phyloP scores from a whole-genome alignment of 2,888 invertebrate genomes.

The Nasonovia ribisnigri region DNA sequence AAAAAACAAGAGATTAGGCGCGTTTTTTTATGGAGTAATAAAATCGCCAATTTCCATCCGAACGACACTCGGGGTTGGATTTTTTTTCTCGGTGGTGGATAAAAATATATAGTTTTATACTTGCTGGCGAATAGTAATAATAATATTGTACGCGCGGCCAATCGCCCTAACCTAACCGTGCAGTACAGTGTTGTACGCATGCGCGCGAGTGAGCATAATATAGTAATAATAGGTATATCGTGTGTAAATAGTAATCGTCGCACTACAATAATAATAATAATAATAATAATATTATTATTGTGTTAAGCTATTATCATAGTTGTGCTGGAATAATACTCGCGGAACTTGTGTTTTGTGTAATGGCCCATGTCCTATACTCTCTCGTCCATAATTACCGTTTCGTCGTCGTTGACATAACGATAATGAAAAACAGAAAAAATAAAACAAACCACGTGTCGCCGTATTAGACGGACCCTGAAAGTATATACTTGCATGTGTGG shows the following conservation, averaged over 20 bases:
- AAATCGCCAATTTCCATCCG: neutral
- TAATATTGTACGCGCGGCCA: no score
- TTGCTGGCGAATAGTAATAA: neutral
- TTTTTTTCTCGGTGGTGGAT: neutral
- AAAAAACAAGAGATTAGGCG: neutral
- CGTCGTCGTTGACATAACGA: neutral
- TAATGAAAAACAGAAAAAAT: neutral
- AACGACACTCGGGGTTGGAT: neutral
- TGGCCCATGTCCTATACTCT: neutral
- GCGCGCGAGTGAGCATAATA: no score
- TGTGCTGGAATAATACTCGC: neutral
- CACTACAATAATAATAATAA: neutral
- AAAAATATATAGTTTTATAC: neutral
- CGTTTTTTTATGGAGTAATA: neutral
- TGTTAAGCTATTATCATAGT: neutral
- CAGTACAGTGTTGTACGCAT: neutral
- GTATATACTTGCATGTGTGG: neutral
- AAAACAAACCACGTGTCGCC: neutral
- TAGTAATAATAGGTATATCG: no score
- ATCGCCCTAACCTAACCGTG: no score
- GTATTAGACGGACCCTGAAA: neutral
- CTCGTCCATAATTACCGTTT: neutral
- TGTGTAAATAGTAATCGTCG: neutral
- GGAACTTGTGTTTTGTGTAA: neutral
- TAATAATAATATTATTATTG: neutral